Evolutionary conservation across 1,140 invertebrate genomes (phyloP).

Genomic region (Agraylea sexmaculata): DNA sequence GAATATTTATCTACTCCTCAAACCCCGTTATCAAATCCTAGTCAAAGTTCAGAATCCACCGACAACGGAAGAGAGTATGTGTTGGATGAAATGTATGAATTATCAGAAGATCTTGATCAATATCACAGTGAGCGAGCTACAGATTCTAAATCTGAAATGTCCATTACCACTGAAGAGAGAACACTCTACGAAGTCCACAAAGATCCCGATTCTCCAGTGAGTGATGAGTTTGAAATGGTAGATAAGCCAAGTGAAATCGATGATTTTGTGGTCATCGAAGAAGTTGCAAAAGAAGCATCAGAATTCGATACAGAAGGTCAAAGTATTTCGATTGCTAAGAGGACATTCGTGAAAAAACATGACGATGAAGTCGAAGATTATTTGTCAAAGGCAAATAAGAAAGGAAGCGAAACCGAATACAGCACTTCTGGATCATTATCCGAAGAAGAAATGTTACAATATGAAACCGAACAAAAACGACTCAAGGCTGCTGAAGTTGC

Average conservation of each 20-base stretch:
- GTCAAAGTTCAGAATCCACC: slow-evolving; percentile 49
- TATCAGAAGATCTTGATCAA: slow-evolving; percentile 44
- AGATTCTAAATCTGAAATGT: slow-evolving; percentile 41
- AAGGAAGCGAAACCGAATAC: slow-evolving; percentile 44
- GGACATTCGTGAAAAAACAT: slow-evolving; percentile 45
- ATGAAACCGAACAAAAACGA: slow-evolving; percentile 63
- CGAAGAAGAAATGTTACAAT: slow-evolving; percentile 51
- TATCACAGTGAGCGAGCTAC: slow-evolving; percentile 31
- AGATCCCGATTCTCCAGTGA: slow-evolving; percentile 64
- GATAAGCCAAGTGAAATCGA: slow-evolving; percentile 76
- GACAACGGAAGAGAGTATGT: slow-evolving; percentile 52
- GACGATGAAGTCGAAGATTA: slow-evolving; percentile 66
- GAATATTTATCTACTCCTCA: slow-evolving; percentile 41
- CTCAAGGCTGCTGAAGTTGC: slow-evolving; percentile 42
- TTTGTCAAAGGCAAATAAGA: slow-evolving; percentile 39
- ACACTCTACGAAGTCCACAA: slow-evolving; percentile 39
- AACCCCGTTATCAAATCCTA: slow-evolving; percentile 47
- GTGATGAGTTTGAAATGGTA: slow-evolving; percentile 81
- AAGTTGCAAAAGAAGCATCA: slow-evolving; percentile 69
- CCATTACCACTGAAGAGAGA: slow-evolving; percentile 42
- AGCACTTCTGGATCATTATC: slow-evolving; percentile 42
- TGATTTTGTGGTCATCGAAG: slow-evolving; percentile 77
- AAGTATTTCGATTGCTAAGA: slow-evolving; percentile 53
- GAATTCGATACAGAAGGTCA: slow-evolving; percentile 71
- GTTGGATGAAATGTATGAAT: slow-evolving; percentile 43